Evolutionary conservation across 92 coral and sea anemone genomes (phyloP), one percentile per base, ranked within the genome.

Genomic region (Epizoanthus stellaris): DNA sequence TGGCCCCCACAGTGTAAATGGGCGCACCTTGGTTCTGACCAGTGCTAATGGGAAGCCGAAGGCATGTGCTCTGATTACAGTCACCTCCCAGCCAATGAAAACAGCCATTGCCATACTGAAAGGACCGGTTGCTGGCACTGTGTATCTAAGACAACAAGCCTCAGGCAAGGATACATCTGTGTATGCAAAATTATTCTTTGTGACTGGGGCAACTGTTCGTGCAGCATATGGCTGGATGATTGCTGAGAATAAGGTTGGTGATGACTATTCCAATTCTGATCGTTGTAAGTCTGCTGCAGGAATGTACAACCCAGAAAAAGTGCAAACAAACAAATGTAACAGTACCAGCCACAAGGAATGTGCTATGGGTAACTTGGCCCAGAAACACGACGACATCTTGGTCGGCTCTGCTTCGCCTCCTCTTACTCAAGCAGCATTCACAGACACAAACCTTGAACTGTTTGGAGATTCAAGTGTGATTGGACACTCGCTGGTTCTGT

Each of bases 41-140:
- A 85, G 71, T 25, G 21, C 85, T 53, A 81, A 73, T 17, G 80
- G 66, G 36, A 80, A 83, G 38, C 90, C 94, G 12, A 87, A 71
- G 70, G 99, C 98, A 23, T 96, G 99, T 77, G 98, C 97, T 15
- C 65, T 96, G 74, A 90, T 96, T 14, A 90, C 92, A 30, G 70
- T 57, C 16, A 57, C 75, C 34, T 42, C 88, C 34, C 25, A 81
- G 25, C 69, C 79, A 70, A 87, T 89, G 80, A 53, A 77, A 16
- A 86, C 95, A 16, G 98, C 95, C 0, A 80, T 87, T 40, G 96
- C 97, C 6, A 71, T 70, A n/a, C 82, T 96, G 75, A 92, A 88
- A 70, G 95, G 92, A 11, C 95, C 95, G 6, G 72, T 96, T 57
- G 98, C 99, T 0, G 99, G 99, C 3, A 89, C 88, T 21, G 94